Conservation (phyloP, 2,113 vertebrate genomes). For the Chionodraco myersi region DNA sequence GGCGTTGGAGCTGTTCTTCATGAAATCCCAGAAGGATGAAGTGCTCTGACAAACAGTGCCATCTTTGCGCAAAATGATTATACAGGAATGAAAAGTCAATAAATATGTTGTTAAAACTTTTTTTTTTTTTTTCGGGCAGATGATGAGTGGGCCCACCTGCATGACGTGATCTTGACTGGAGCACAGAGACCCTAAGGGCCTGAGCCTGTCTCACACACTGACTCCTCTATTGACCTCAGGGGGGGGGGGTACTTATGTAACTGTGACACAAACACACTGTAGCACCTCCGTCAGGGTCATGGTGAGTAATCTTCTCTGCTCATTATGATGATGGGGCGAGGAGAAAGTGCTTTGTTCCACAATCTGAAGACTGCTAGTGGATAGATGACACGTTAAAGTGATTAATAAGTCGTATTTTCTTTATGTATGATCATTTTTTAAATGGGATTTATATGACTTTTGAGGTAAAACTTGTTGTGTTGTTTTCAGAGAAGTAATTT, state of each 20-base stretch:
- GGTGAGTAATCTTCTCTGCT: constrained; percentile 55
- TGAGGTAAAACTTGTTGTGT: not conserved
- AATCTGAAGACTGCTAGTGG: not conserved
- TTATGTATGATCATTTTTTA: not conserved
- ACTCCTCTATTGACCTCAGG: constrained; percentile 28
- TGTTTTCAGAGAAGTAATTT: not conserved
- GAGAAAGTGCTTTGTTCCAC: not conserved
- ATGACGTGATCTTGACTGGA: constrained; percentile 21
- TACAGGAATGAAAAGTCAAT: too few relatives aligned
- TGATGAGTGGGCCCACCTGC: constrained; percentile 38
- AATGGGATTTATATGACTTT: too few relatives aligned
- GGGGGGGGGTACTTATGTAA: constrained; percentile 48
- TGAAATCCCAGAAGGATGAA: too few relatives aligned
- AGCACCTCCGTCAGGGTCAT: constrained; percentile 36
- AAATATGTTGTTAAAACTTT: too few relatives aligned
- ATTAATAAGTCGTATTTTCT: not conserved
- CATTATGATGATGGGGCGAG: constrained; percentile 4
- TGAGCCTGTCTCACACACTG: constrained; percentile 42
- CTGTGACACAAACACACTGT: constrained; percentile 38
- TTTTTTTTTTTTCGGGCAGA: not conserved
- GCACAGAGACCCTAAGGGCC: constrained; percentile 31
- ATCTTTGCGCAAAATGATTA: too few relatives aligned
- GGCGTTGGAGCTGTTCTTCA: too few relatives aligned
- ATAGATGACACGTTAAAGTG: constrained; percentile 1
- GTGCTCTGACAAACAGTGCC: too few relatives aligned